Evolutionary conservation across 2,113 vertebrate species (phyloP), one percentile per base, ranked within the genome.

Genomic region (Channa maculata): DNA sequence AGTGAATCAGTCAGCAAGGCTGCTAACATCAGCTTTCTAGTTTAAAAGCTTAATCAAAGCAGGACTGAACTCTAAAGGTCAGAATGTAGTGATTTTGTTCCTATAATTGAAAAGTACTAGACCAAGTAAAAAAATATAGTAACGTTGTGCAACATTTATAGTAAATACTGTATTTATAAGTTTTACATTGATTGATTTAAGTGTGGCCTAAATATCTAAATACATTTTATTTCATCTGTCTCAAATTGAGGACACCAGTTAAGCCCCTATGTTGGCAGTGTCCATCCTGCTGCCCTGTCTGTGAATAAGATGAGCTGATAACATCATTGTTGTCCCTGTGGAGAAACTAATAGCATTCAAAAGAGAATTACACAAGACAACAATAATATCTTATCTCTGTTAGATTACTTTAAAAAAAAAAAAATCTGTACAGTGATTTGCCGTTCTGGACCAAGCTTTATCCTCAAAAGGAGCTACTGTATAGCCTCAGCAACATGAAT

Each of bases 141-240:
- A 24, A 1, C 24, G 24, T 24, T 1, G 24, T 24, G 24, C 24
- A 24, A 24, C 24, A 24, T 41, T 46, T 48, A 15, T 3, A 34
- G n/a, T 38, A 14, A 48, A 46, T 15, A 38, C 5, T 59, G 43
- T 7, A 24, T 24, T 24, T 24, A 24, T 24, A 24, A 24, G 24
- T 43, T 72, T 52, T 6, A 59, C 37, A 71, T 60, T 48, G 6
- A 73, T 70, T 82, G 6, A 77, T 43, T 36, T 8, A 6, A 37
- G 46, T 70, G 62, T 76, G 33, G 34, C 48, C 65, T 71, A 24
- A 24, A 24, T 24, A 24, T 24, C 24, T 24, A 24, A 24, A 24
- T 24, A 24, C 24, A 24, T 24, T 24, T 24, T 24, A 24, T 24
- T 24, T 24, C 24, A 15, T 45, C n/a, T 52, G 51, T 36, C 38